A percentile compares a stretch with the other conserved stretches of the same genome.
Evolutionary conservation across 1,140 invertebrate genomes (phyloP).

Genomic region (Leptopilina boulardi): DNA sequence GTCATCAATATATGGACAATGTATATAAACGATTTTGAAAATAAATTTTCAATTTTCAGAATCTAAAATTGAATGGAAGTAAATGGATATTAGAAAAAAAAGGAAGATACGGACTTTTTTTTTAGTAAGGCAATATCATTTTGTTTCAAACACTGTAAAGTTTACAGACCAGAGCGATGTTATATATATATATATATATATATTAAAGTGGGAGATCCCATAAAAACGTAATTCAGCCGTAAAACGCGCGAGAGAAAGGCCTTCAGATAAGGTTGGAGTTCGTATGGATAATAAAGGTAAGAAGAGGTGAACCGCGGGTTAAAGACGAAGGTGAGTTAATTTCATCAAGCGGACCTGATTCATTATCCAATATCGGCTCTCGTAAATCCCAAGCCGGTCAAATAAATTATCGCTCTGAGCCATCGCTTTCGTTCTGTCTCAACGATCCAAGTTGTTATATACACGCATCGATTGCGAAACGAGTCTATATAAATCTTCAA

Average conservation of each 20-base stretch:
- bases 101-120: not conserved
- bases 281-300: slow-evolving; percentile 64
- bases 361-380: slow-evolving; percentile 75
- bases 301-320: slow-evolving; percentile 49
- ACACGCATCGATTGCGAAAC: slow-evolving; percentile 10
- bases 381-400: slow-evolving; percentile 67
- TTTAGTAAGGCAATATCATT: not conserved
- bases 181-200: slow-evolving; percentile 15
- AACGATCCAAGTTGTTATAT: not conserved
- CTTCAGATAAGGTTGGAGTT: slow-evolving; percentile 14
- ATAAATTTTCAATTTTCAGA: no score
- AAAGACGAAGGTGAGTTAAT: slow-evolving; percentile 69
- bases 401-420: slow-evolving; percentile 69
- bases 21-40: no score
- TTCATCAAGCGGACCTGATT: slow-evolving; percentile 74
- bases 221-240: slow-evolving; percentile 55
- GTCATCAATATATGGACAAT: no score
- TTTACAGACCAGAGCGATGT: not conserved
- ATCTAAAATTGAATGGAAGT: no score
- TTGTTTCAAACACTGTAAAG: not conserved
- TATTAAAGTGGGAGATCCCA: slow-evolving; percentile 44
- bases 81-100: not conserved
- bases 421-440: slow-evolving; percentile 24
- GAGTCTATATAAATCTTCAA: not conserved
- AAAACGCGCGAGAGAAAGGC: slow-evolving; percentile 53